These are phyloP conservation scores for Phrynosoma blainvillii DNA, from an alignment of 2,113 vertebrate genomes.

Conservation along the genomic window DNA sequence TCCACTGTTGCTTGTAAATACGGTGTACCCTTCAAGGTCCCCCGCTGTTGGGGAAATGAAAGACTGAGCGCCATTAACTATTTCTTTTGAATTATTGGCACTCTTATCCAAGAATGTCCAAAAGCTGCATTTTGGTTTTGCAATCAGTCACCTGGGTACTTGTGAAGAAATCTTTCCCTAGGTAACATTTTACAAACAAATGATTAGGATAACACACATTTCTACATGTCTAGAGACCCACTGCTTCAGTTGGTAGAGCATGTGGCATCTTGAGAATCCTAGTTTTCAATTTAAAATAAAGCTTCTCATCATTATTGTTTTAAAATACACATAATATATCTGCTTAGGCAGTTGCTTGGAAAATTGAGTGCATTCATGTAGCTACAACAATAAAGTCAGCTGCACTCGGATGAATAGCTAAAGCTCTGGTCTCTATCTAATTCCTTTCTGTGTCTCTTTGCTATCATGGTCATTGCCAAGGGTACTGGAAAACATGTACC, in stretches of 20 bases:
- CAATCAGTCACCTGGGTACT: conserved; percentile 28
- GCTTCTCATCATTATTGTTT: neutral
- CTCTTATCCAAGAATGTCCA: conserved; percentile 47
- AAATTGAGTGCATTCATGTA: neutral
- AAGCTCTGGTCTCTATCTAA: neutral
- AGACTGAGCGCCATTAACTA: conserved; percentile 58
- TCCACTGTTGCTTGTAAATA: conserved; percentile 46
- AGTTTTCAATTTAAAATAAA: neutral
- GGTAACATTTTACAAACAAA: neutral
- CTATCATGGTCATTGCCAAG: neutral
- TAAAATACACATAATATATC: neutral
- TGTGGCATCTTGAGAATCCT: neutral
- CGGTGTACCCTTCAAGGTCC: conserved; percentile 38
- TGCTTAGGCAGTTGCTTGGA: neutral
- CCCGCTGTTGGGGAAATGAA: conserved; percentile 54
- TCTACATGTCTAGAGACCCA: neutral
- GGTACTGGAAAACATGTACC: neutral
- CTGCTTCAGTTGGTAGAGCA: neutral
- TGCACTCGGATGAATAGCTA: too few species aligned
- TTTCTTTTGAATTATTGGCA: conserved; percentile 46
- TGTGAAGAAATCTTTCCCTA: conserved; percentile 19
- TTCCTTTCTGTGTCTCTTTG: neutral
- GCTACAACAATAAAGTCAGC: neutral
- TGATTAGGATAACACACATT: neutral
- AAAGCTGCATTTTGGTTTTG: neutral